A percentile compares a stretch with the other conserved stretches of the same genome.
These are phyloP conservation scores for Acanthopagrus latus DNA, from an alignment of 2,797 vertebrate genomes.

Conservation along the genomic window DNA sequence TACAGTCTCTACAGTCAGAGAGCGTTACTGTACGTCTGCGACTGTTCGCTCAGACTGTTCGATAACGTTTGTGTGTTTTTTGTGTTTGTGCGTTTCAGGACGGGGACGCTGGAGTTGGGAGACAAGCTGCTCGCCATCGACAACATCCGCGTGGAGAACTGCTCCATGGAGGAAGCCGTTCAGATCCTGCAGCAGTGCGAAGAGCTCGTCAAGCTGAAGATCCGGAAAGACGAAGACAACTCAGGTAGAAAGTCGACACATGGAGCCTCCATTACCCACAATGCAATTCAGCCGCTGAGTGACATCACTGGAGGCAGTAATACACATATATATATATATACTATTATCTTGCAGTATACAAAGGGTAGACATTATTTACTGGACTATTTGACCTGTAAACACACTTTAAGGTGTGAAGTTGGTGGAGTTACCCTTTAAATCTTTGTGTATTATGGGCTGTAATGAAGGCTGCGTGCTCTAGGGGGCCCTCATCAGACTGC, in stretches of 20 bases:
- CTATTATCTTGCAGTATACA: too few relatives aligned
- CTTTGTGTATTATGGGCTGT: background rate
- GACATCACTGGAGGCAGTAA: too few relatives aligned
- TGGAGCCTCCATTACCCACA: too few relatives aligned
- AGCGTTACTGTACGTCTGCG: fast-evolving
- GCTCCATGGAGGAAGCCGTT: conserved; percentile 99
- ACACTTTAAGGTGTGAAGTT: too few relatives aligned
- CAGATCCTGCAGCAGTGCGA: conserved; percentile 98
- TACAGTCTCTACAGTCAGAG: background rate
- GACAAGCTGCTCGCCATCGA: conserved; percentile 98
- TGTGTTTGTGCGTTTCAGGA: conserved; percentile 79
- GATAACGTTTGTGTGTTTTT: background rate
- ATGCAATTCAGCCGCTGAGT: too few relatives aligned
- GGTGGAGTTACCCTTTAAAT: too few relatives aligned
- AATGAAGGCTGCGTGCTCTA: background rate
- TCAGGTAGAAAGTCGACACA: conserved; percentile 85
- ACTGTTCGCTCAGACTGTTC: too few relatives aligned
- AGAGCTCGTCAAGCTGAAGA: conserved; percentile 97
- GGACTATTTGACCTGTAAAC: too few relatives aligned
- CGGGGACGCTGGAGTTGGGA: conserved; percentile 95
- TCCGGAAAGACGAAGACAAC: conserved; percentile 98
- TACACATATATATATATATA: too few relatives aligned
- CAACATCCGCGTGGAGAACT: conserved; percentile 96
- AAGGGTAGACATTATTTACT: too few relatives aligned
- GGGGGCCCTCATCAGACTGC: background rate